These are phyloP conservation scores for Neoarius graeffei DNA, from an alignment of 2,113 vertebrate genomes.

Conservation along the genomic window DNA sequence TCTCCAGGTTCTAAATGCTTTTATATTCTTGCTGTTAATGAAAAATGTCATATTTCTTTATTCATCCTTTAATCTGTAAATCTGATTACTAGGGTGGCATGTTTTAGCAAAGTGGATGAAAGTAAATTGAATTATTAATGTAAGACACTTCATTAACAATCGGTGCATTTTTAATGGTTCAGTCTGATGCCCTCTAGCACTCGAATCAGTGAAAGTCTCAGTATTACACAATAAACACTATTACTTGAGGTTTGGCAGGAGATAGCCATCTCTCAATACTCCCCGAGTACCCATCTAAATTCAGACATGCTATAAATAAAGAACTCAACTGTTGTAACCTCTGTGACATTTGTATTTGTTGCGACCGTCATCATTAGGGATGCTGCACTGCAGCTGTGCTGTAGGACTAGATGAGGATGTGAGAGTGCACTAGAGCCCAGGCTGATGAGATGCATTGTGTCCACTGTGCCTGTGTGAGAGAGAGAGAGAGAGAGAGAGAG, in stretches of 20 bases:
- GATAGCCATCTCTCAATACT: conserved; percentile 13
- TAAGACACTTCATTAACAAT: background rate
- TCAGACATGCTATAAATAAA: conserved; percentile 44
- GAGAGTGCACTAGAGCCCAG: background rate
- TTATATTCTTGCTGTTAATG: background rate
- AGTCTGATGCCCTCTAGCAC: background rate
- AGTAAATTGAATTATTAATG: background rate
- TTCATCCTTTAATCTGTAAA: conserved; percentile 11
- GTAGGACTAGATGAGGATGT: conserved; percentile 8
- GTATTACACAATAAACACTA: conserved; percentile 2
- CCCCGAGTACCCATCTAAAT: conserved; percentile 33
- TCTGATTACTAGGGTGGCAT: background rate
- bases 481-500: conserved; percentile 1
- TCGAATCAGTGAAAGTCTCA: background rate
- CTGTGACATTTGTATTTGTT: conserved; percentile 39
- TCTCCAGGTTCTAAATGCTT: background rate
- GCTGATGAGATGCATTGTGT: conserved; percentile 11
- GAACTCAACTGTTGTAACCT: conserved; percentile 36
- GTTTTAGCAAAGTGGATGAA: background rate
- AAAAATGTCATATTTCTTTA: background rate
- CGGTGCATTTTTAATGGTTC: background rate
- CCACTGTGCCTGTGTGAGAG: background rate
- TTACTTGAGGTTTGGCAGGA: background rate
- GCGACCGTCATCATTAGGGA: conserved; percentile 35
- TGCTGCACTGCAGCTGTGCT: background rate